These are phyloP conservation scores for Anguilla pacifica DNA, from an alignment of 2,797 vertebrate species.

Conservation along the genomic window DNA sequence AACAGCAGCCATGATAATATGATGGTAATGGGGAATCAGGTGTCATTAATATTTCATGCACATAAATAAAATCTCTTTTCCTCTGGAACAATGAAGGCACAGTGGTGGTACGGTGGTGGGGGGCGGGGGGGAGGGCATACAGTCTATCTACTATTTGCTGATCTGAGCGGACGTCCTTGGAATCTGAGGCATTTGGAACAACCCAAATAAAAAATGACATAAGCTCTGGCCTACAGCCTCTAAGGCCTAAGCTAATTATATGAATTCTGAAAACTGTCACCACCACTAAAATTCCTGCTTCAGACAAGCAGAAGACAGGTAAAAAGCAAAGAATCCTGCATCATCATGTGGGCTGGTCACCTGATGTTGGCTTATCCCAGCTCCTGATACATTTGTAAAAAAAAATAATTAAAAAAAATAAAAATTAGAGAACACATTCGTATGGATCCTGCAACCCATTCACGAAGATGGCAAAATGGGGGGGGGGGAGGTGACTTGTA, in stretches of 20 bases:
- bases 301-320: neutral
- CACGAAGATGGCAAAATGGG: neutral
- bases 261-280: constrained; percentile 1
- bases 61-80: constrained; percentile 17
- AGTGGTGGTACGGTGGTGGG: neutral
- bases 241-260: neutral
- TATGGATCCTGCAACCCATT: neutral
- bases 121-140: neutral
- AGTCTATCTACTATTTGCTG: neutral
- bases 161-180: neutral
- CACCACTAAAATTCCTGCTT: neutral
- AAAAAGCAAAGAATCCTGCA: neutral
- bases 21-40: constrained; percentile 9
- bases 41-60: constrained; percentile 13
- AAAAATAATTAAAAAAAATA: neutral
- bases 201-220: neutral
- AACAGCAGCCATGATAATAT: neutral
- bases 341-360: too few species aligned
- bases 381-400: neutral
- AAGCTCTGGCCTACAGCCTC: neutral
- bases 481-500: neutral
- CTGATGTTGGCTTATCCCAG: neutral
- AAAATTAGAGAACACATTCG: neutral
- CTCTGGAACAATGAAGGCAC: neutral
- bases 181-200: neutral